Evolutionary conservation across 2,888 invertebrate species (phyloP), one percentile per base, ranked within the genome.

Genomic region (Deroplatys truncata): DNA sequence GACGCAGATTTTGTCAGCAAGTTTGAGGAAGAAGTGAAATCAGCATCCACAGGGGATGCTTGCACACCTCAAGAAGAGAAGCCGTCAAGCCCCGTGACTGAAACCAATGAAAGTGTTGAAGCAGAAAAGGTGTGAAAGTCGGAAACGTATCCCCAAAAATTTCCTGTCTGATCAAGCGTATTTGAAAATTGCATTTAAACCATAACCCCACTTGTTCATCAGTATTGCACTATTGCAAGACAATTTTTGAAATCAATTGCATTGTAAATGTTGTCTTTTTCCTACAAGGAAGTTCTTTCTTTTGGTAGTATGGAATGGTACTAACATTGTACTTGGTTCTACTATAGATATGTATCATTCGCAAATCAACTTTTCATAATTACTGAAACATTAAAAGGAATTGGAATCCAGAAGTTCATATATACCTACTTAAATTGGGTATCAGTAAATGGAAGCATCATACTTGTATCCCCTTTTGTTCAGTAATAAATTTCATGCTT

Each of bases 1-100:
- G 98, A 98, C 93, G 92, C 96, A 0, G 95, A 95, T 89, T 97
- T 97, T 92, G 96, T 96, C 4, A 95, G 95, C 88, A 97, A 97
- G 93, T 94, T 93, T 90, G 94, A 94, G 88, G 92, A 92, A 88
- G 92, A 92, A 90, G 88, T 91, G 8, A 82, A 88, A 43, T 89
- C 90, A 25, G 82, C 28, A 9, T 8, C 87, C 1, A n/a, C n/a
- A n/a, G n/a, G n/a, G n/a, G n/a, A n/a, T n/a, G n/a, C n/a, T n/a
- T n/a, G n/a, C n/a, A n/a, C 10, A 43, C 13, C 35, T 28, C 82
- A 8, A n/a, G 83, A 83, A 15, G 56, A 15, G 43, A 87, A 87
- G n/a, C 31, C 83, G 29, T 86, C 82, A 9, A 31, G 35, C 29
- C 82, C 87, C 8, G 35, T 35, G 16, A n/a, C 87, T 25, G 43